A percentile compares a stretch with the other conserved stretches of the same genome.
These are phyloP conservation scores for Cantharis lateralis DNA, from an alignment of 2,888 invertebrate species.

Conservation along the genomic window DNA sequence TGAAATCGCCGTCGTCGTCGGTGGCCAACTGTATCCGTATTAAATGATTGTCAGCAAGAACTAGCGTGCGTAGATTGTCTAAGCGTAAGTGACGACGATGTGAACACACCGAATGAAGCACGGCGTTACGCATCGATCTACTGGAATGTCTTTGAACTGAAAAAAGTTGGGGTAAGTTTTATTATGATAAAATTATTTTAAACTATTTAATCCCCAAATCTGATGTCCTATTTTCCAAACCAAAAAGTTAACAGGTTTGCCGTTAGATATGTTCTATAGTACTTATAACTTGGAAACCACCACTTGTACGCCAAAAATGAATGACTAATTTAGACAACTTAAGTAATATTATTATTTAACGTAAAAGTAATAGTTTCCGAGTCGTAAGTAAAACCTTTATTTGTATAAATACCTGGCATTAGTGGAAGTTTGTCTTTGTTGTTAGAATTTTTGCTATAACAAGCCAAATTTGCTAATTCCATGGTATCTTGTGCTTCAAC, in stretches of 20 bases:
- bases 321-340: no score
- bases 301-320: no score
- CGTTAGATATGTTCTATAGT: no score
- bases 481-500: constrained; percentile 64
- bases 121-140: constrained; percentile 72
- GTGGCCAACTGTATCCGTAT: constrained; percentile 80
- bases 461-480: constrained; percentile 71
- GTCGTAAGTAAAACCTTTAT: no score
- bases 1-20: constrained; percentile 74
- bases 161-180: constrained; percentile 3
- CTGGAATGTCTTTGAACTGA: constrained; percentile 58
- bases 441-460: constrained; percentile 58
- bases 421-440: constrained; percentile 49
- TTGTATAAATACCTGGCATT: constrained; percentile 46
- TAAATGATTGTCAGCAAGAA: constrained; percentile 86
- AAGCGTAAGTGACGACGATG: constrained; percentile 84
- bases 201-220: no score
- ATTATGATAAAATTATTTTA: not conserved
- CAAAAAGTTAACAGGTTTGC: no score
- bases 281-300: no score
- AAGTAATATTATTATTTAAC: no score
- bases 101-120: constrained; percentile 80
- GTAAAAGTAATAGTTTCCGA: no score
- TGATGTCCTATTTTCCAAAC: no score
- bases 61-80: constrained; percentile 79